phyloP scores from a whole-genome alignment of 2,797 vertebrate species.

The Synaphobranchus kaupii region DNA sequence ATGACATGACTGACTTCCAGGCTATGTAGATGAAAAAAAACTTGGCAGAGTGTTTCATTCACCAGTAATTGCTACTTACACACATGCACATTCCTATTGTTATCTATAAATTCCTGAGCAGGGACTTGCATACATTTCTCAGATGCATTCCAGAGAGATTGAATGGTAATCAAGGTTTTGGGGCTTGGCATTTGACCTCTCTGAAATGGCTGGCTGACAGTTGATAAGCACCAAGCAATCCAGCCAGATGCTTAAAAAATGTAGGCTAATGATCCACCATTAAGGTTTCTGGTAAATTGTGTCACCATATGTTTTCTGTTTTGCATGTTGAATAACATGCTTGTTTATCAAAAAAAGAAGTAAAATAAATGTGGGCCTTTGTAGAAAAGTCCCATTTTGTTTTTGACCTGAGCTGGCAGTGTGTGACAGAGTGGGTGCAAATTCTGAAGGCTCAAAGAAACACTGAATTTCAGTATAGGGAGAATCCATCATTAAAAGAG shows the following conservation, averaged over 20 bases:
- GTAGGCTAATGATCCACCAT: constrained; percentile 33
- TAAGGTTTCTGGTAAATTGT: constrained; percentile 22
- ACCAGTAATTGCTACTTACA: neutral
- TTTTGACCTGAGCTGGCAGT: neutral
- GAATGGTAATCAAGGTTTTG: constrained; percentile 57
- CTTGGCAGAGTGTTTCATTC: neutral
- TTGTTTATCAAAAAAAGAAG: constrained; percentile 2
- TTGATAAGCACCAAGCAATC: constrained; percentile 60
- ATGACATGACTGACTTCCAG: constrained; percentile 5
- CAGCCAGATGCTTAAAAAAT: constrained; percentile 55
- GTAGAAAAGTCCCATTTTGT: neutral
- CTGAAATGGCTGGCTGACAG: constrained; percentile 53
- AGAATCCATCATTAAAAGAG: neutral
- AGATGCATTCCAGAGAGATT: constrained; percentile 60
- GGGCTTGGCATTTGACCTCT: constrained; percentile 68
- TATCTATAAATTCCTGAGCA: neutral
- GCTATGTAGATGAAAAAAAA: neutral
- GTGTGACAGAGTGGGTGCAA: neutral
- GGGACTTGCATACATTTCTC: constrained; percentile 34
- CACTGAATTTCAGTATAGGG: neutral
- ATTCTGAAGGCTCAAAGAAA: neutral
- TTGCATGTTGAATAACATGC: neutral
- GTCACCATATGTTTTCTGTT: constrained; percentile 23
- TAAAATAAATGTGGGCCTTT: neutral
- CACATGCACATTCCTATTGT: neutral